Evolutionary conservation across 2,113 vertebrate genomes (phyloP), one percentile per base, ranked within the genome.

Genomic region (Stigmatopora nigra): DNA sequence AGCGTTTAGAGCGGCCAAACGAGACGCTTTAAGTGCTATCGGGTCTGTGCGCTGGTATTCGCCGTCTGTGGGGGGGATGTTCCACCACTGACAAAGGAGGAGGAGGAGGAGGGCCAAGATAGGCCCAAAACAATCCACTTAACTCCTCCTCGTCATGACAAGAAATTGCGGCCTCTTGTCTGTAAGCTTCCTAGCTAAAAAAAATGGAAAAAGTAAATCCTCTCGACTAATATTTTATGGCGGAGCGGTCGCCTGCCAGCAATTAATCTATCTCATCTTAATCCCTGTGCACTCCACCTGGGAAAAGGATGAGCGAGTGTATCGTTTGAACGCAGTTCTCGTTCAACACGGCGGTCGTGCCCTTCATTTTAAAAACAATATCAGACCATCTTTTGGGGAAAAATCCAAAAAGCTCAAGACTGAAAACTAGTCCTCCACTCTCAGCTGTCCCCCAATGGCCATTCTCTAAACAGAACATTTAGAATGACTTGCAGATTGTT

Each of bases 191-290:
- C 6, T 8, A 6, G 5, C 57, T 10, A 8, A 4, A 36, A 57
- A 35, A 52, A 15, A 55, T n/a, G n/a, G 15, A 55, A 31, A 12
- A 31, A 1, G 35, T 4, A 60, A 44, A 60, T 60, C 36, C 58
- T 38, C 17, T 13, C 17, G n/a, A 59, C 9, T 36, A 17, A 41
- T 38, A 36, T 36, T 36, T 57, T 61, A 36, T 31, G 61, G 57
- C 67, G 64, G 31, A 15, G 55, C 17, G 14, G 56, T 35, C 1
- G 31, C 25, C 52, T 35, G 36, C 10, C 58, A 13, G 36, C 58
- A 60, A 60, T 60, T 60, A 41, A 9, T 60, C 36, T 19, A 44
- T 60, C 36, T 60, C 58, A 12, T 60, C 36, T 60, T 59, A 59
- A 41, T 60, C 58, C 36, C 16, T 17, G 35, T 10, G 35, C 35